Evolutionary conservation across 2,888 invertebrate genomes (phyloP), one percentile per base, ranked within the genome.

Genomic region (Drosophila anomalata): DNA sequence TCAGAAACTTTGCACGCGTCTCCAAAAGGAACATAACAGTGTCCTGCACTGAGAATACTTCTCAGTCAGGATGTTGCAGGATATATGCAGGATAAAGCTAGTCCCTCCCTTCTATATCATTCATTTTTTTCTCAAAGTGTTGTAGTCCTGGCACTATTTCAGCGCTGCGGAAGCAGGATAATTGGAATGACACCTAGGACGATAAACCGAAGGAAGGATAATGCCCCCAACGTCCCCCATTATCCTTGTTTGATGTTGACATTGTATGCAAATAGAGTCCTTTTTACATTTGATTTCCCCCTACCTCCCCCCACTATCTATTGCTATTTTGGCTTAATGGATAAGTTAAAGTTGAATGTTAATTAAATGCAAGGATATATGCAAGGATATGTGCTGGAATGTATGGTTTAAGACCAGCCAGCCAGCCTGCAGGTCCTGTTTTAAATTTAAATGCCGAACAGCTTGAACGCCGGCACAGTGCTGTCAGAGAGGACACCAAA

Each of bases 1-100:
- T 86, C 84, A 86, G 33, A 73, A 73, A 65, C 53, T 72, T 72
- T 57, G 50, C 72, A 39, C 69, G 70, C 51, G 42, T 39, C 36
- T 69, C 36, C 31, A 14, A 36, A 17, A 41, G 3, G 41, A 14
- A 17, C 2, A 17, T 9, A 41, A 14, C 17, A 11, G 5, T 2
- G 5, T 5, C 36, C 4, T 17, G 9, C 41, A 42, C 41, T 42
- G 41, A 17, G 9, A 20, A 17, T 29, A 29, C 3, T 29, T 9
- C 29, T 29, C 29, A 2, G 8, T 8, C 7, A 29, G 29, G 29
- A 29, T 29, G 8, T 8, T 3, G 9, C 8, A 29, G 29, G 29
- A 29, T 29, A 9, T 29, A 2, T 9, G 0, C 17, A 8, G 29
- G 9, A 29, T 29, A 29, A 3, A 2, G 29, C 22, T 0, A 5